A percentile compares a stretch with the other conserved stretches of the same genome.
These are phyloP conservation scores for Isotomurus palustris DNA, from an alignment of 2,888 invertebrate genomes.

Conservation along the genomic window DNA sequence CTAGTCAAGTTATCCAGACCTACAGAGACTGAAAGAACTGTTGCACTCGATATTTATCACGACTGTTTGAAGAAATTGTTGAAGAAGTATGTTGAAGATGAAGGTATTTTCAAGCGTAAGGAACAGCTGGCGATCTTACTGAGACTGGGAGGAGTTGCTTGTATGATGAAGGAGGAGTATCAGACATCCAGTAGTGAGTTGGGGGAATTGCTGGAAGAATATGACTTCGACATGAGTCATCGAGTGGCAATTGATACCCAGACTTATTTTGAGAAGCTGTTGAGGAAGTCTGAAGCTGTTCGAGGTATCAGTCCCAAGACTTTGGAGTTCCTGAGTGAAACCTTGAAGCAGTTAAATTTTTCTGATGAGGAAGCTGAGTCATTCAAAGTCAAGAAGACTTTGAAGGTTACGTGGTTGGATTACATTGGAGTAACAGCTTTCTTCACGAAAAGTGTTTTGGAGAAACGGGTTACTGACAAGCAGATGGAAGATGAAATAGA, in stretches of 20 bases:
- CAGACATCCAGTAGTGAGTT: conserved; percentile 15
- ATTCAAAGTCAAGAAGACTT: neutral
- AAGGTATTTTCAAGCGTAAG: neutral
- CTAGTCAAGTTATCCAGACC: conserved; percentile 3
- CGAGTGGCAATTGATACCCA: conserved; percentile 2
- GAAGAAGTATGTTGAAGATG: neutral
- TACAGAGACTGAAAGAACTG: neutral
- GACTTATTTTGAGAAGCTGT: conserved; percentile 4
- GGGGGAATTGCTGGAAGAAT: conserved; percentile 19
- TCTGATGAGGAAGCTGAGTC: neutral
- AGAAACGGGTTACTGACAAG: conserved; percentile 3
- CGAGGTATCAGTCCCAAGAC: neutral
- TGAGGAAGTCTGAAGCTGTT: neutral
- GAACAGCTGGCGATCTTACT: conserved; percentile 13
- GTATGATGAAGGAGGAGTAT: conserved; percentile 15
- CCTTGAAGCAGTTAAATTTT: neutral
- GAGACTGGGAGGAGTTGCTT: conserved; percentile 16
- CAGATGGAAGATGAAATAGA: neutral
- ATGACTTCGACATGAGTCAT: conserved; percentile 15
- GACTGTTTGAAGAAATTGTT: neutral
- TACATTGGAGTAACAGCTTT: conserved; percentile 33
- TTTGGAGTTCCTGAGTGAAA: neutral
- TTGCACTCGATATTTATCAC: neutral
- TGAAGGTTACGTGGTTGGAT: conserved; percentile 7
- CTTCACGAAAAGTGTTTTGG: conserved; percentile 18